A percentile compares a stretch with the other conserved stretches of the same genome.
Conservation (phyloP, 2,888 invertebrate genomes). For the Dendrolimus pini region DNA sequence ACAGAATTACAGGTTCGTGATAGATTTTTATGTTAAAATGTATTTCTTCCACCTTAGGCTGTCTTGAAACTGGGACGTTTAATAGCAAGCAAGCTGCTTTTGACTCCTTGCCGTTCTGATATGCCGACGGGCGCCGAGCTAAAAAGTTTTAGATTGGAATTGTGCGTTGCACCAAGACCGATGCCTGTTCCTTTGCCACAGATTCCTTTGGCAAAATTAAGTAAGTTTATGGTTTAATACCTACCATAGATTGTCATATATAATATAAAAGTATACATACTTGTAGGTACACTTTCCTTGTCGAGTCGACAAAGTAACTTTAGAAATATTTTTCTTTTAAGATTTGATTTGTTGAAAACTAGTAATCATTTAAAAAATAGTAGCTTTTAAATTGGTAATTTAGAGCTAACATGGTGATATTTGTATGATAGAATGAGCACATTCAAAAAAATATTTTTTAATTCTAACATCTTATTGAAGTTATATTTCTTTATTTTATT, state of each 20-base stretch:
- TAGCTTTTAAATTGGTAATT: too few relatives aligned
- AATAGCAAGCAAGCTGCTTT: constrained; percentile 23
- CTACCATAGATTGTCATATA: not conserved
- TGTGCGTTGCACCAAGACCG: constrained; percentile 42
- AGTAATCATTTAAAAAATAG: too few relatives aligned
- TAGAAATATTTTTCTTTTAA: too few relatives aligned
- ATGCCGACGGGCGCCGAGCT: constrained; percentile 48
- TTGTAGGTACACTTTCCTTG: not conserved
- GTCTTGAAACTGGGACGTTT: constrained; percentile 47
- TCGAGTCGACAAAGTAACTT: too few relatives aligned
- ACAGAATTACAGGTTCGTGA: too few relatives aligned
- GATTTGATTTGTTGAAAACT: too few relatives aligned
- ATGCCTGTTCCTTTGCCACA: constrained; percentile 12
- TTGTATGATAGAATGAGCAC: too few relatives aligned
- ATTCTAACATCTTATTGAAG: too few relatives aligned
- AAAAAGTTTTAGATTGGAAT: constrained; percentile 45
- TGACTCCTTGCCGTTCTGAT: constrained; percentile 24
- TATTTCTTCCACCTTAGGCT: constrained; percentile 24
- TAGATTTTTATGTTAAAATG: too few relatives aligned
- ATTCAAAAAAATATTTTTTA: too few relatives aligned
- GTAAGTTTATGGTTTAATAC: constrained; percentile 5
- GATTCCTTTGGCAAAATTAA: constrained; percentile 5
- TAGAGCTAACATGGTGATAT: too few relatives aligned
- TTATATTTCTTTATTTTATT: too few relatives aligned
- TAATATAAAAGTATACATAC: not conserved